Base-by-base conservation (phyloP, 2,888 invertebrate species). In the Alloplasta piceator region DNA sequence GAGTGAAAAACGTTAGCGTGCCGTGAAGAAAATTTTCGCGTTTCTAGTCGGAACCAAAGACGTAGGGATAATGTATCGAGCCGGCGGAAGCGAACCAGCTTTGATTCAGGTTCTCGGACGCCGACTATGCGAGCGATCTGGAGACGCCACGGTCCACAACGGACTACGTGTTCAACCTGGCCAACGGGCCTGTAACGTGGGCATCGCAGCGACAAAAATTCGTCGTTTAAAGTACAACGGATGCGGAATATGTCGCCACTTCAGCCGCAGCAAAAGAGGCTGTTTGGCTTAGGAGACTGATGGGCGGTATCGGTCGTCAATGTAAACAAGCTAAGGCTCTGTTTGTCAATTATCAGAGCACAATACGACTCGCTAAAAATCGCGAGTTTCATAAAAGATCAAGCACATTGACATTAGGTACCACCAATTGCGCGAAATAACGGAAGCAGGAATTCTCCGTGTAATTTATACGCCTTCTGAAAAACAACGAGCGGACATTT, bases 91-190 rank as follows among this genome's bases (percentile, higher is more conserved):
- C 26, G 78, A 81, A 16, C 26, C 72, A 4, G 12, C 68, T 10
- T 58, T 80, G n/a, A n/a, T n/a, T n/a, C n/a, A n/a, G n/a, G n/a
- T n/a, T n/a, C n/a, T n/a, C n/a, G n/a, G n/a, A n/a, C n/a, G 82
- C 85, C 5, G 84, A 87, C 46, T 86, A 61, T 36, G 85, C 82
- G 9, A 82, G 83, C 5, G 75, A 73, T 56, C 7, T 73, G 5
- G 70, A 61, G 43, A 79, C 80, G 12, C 58, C 70, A 6, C 50
- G 74, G 72, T 86, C 85, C 50, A 85, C 85, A 2, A 82, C 85
- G 6, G 87, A 85, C 4, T 81, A 83, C 46, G 66, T 72, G 7
- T 82, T 85, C 10, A 67, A 46, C 9, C 60, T 84, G 6, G 78
- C 75, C 46, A 78, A 79, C 56, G 73, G 67, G 7, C 39, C 74